Percentiles rank a stretch among this genome's conserved stretches.
phyloP scores from a whole-genome alignment of 2,797 vertebrate genomes.

The Gouania willdenowi region DNA sequence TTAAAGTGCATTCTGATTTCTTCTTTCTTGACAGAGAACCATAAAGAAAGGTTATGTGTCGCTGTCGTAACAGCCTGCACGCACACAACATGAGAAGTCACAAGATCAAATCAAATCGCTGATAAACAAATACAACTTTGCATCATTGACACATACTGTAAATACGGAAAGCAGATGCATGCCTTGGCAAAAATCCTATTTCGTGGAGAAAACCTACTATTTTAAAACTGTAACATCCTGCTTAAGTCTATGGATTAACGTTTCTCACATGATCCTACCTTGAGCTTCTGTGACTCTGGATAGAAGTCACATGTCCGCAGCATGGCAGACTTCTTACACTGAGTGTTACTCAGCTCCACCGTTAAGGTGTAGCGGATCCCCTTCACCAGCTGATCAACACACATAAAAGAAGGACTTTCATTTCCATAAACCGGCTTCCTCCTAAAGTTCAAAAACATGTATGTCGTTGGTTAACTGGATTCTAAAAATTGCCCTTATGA shows the following conservation, averaged over 20 bases:
- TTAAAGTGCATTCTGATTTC: too few species aligned
- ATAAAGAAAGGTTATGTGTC: background rate
- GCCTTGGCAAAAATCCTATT: too few species aligned
- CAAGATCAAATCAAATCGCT: too few species aligned
- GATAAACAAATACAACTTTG: too few species aligned
- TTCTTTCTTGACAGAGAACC: background rate
- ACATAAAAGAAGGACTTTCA: too few species aligned
- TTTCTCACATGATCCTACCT: constrained; percentile 54
- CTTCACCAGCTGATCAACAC: constrained; percentile 71
- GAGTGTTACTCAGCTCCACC: constrained; percentile 75
- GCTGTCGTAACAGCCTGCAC: background rate
- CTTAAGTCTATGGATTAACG: background rate
- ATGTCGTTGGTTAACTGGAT: too few species aligned
- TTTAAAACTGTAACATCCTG: background rate
- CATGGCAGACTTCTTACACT: constrained; percentile 71
- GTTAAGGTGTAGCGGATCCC: constrained; percentile 76
- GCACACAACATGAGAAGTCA: constrained; percentile 23
- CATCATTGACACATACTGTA: too few species aligned
- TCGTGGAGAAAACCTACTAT: background rate
- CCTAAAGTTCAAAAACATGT: too few species aligned
- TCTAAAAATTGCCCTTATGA: too few species aligned
- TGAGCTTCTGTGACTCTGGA: constrained; percentile 67
- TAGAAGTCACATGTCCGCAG: constrained; percentile 72
- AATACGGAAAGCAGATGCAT: too few species aligned
- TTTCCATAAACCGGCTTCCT: too few species aligned